Evolutionary conservation across 1,140 invertebrate genomes (phyloP), one percentile per base, ranked within the genome.

Genomic region (Galleria mellonella): DNA sequence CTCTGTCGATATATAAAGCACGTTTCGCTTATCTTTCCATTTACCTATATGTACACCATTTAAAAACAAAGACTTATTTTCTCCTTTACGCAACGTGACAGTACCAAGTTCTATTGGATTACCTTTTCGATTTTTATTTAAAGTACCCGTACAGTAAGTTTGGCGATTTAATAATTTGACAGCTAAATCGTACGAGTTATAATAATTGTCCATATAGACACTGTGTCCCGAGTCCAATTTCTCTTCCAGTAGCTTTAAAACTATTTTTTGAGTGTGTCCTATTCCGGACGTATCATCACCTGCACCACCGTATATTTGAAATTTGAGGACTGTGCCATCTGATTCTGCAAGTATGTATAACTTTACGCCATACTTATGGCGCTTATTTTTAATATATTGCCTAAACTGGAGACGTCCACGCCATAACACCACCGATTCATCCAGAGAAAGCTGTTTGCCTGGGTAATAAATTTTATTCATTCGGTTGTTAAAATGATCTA

Each of bases 341-440:
- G 57, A 59, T 37, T 69, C 63, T 35, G 65, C 55, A 87, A 47
- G 48, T 15, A 76, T 63, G 54, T 75, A 75, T 9, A 83, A 30
- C 57, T 81, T 83, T 8, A 82, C 66, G 0, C 76, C 76, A 55
- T 78, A 76, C 62, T 75, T 74, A 50, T 81, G 72, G 1, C 50
- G 28, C 55, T 76, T 84, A 10, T 58, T 53, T 46, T 71, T 62
- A 27, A 75, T 65, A 43, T 79, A 81, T 39, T 83, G 68, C 28
- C 62, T 33, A 47, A 86, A 77, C 9, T 55, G 17, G 0, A 81
- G 39, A n/a, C 74, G 48, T 29, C 77, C 73, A 27, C 69, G 62
- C 60, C 62, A 83, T 35, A 78, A 59, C 32, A 86, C 49, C 70
- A 83, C 71, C 5, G 73, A 70, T 42, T 86, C 68, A 53, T 86